These are phyloP conservation scores for Dicaeum eximium DNA, from an alignment of 2,113 vertebrate species.

Conservation along the genomic window DNA sequence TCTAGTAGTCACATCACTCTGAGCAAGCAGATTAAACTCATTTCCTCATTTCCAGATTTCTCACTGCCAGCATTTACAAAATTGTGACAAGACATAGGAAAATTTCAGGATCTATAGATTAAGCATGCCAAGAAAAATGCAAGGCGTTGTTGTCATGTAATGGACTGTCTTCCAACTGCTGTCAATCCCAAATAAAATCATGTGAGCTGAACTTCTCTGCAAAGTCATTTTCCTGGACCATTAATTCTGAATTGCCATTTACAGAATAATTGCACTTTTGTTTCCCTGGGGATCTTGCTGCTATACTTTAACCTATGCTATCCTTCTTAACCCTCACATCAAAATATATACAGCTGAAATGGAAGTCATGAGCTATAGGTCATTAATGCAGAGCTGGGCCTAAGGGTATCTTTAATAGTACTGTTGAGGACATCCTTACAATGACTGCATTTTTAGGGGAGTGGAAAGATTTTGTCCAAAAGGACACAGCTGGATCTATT, in stretches of 20 bases:
- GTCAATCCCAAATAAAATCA: conserved; percentile 45
- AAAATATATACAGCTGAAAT: conserved; percentile 56
- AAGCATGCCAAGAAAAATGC: not conserved
- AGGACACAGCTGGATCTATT: conserved; percentile 64
- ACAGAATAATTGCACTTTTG: conserved; percentile 55
- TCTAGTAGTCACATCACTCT: not conserved
- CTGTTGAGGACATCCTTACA: conserved; percentile 22
- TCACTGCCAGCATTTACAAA: not conserved
- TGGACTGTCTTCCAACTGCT: not conserved
- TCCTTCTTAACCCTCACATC: conserved; percentile 63
- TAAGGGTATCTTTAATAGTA: conserved; percentile 55
- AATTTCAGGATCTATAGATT: not conserved
- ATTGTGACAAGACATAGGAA: not conserved
- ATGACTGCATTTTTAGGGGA: conserved; percentile 32
- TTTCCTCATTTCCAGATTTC: not conserved
- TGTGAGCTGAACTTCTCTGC: conserved; percentile 28
- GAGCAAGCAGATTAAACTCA: not conserved
- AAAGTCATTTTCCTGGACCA: conserved; percentile 58
- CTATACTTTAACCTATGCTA: conserved; percentile 47
- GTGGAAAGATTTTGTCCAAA: conserved; percentile 47
- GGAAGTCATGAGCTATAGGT: conserved; percentile 52
- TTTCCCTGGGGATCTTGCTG: conserved; percentile 37
- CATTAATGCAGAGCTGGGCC: conserved; percentile 49
- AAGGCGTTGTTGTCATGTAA: not conserved
- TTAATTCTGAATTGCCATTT: conserved; percentile 65